These are phyloP conservation scores for Nephrotoma flavescens DNA, from an alignment of 2,888 invertebrate genomes.

Conservation along the genomic window DNA sequence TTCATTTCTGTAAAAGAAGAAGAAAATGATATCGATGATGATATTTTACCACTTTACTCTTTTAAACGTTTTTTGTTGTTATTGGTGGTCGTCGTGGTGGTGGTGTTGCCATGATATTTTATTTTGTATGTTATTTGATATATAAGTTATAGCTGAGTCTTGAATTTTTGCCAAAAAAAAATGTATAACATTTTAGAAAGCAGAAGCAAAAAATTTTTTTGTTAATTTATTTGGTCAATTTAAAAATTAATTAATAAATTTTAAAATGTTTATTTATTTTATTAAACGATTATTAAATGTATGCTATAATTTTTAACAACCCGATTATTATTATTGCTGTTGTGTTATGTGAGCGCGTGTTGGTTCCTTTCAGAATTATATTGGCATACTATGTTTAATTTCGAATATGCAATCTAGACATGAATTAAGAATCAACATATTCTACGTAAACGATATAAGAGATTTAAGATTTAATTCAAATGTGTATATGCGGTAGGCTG, in stretches of 20 bases:
- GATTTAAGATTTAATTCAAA: not conserved
- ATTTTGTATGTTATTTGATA: not conserved
- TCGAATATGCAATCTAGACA: not conserved
- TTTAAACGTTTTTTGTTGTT: not conserved
- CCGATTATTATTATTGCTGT: not conserved
- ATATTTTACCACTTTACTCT: not conserved
- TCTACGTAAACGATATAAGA: not conserved
- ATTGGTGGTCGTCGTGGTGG: not conserved
- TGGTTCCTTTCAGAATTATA: not conserved
- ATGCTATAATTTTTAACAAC: not conserved
- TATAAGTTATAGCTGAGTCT: not conserved
- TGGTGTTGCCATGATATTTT: not conserved
- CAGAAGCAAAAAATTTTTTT: not conserved
- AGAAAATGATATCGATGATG: not conserved
- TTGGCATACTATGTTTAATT: not conserved
- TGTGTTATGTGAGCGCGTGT: not conserved
- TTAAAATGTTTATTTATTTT: not conserved
- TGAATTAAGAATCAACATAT: not conserved
- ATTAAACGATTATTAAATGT: not conserved
- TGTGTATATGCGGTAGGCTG: not conserved
- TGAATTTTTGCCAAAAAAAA: not conserved
- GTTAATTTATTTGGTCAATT: not conserved
- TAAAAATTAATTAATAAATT: not conserved
- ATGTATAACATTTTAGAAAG: not conserved
- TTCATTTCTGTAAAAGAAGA: not conserved